A percentile compares a stretch with the other conserved stretches of the same genome.
phyloP scores from a whole-genome alignment of 2,888 invertebrate species.

The Pterostichus madidus region DNA sequence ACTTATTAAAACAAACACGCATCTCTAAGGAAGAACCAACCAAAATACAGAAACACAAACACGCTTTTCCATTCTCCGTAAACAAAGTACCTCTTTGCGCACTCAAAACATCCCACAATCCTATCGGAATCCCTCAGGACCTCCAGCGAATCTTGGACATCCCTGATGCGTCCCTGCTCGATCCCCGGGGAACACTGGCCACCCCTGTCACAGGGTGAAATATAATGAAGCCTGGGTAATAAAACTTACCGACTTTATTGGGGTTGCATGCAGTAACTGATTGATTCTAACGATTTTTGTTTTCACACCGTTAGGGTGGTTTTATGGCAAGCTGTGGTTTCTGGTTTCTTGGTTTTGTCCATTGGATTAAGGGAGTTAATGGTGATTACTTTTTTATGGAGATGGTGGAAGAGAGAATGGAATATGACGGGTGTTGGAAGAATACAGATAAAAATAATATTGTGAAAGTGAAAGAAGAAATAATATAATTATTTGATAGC shows the following conservation, averaged over 20 bases:
- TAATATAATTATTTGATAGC: too few species aligned
- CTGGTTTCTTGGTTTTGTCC: neutral
- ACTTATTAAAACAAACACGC: constrained; percentile 27
- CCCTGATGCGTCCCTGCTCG: neutral
- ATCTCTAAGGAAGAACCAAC: constrained; percentile 12
- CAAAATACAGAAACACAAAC: constrained; percentile 24
- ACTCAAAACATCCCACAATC: neutral
- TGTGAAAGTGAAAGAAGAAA: too few species aligned
- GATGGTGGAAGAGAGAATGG: too few species aligned
- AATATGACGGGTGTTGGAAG: too few species aligned
- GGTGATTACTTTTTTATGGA: constrained; percentile 19
- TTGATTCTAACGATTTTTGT: constrained; percentile 51
- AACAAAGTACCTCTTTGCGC: constrained; percentile 27
- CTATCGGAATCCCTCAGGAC: neutral
- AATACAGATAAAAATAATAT: too few species aligned
- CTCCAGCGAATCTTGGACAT: neutral
- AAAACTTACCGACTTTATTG: constrained; percentile 56
- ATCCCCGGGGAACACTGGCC: constrained; percentile 10
- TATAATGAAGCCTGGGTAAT: constrained; percentile 48
- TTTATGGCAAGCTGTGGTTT: constrained; percentile 2
- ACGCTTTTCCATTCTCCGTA: constrained; percentile 24
- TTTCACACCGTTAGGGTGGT: constrained; percentile 17
- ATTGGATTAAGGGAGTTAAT: neutral
- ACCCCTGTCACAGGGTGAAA: constrained; percentile 31
- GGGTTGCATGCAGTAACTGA: constrained; percentile 29